Conservation (phyloP, 2,113 vertebrate species). For the Cynopterus brachyotis region DNA sequence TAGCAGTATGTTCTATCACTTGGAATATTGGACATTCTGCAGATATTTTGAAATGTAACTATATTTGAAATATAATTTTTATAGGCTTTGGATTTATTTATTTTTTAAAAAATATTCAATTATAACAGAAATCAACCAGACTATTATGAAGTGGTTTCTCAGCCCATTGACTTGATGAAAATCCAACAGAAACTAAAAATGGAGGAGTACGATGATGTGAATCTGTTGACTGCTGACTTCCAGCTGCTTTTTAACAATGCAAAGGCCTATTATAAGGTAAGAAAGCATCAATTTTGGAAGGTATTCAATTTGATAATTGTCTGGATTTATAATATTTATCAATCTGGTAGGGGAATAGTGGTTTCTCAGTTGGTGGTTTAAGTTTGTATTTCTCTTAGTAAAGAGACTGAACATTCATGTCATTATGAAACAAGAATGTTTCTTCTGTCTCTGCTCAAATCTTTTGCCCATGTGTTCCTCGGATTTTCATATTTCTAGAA, state of each 20-base stretch:
- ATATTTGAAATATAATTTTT: slow-evolving; percentile 57
- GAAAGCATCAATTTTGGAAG: slow-evolving; percentile 35
- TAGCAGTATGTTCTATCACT: not conserved
- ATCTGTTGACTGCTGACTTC: slow-evolving; percentile 95
- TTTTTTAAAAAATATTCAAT: slow-evolving; percentile 57
- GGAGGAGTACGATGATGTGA: slow-evolving; percentile 99
- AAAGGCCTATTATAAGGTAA: slow-evolving; percentile 97
- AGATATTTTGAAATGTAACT: slow-evolving; percentile 21
- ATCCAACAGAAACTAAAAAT: slow-evolving; percentile 99
- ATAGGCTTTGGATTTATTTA: slow-evolving; percentile 54
- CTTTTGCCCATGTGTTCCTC: not conserved
- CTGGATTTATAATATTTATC: not conserved
- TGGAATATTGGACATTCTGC: not conserved
- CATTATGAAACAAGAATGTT: not conserved
- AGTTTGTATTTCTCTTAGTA: slow-evolving; percentile 9
- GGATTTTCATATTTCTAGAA: slow-evolving; percentile 5
- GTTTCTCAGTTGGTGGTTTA: not conserved
- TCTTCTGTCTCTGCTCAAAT: not conserved
- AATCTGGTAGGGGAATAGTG: not conserved
- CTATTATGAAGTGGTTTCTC: slow-evolving; percentile 98
- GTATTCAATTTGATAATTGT: not conserved
- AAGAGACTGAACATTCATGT: not conserved
- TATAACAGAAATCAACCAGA: slow-evolving; percentile 95
- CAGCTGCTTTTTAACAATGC: slow-evolving; percentile 97
- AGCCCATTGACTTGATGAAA: slow-evolving; percentile 99